phyloP scores from a whole-genome alignment of 2,113 vertebrate genomes.

The Oncorhynchus keta region DNA sequence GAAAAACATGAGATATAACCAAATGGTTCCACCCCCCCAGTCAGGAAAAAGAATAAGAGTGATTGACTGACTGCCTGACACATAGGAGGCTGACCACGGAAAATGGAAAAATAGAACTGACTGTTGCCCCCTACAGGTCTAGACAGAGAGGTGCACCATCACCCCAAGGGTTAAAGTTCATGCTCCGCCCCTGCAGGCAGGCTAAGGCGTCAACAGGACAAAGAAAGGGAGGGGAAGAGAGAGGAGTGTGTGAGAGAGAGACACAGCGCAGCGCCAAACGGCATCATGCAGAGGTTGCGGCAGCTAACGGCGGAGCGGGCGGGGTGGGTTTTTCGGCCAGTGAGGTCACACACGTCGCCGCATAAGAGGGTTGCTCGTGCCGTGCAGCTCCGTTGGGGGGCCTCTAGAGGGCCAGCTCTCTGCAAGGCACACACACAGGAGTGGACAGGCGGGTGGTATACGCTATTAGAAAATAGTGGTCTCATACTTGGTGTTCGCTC shows the following conservation, averaged over 20 bases:
- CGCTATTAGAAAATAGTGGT: slow-evolving; percentile 98
- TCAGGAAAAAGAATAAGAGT: slow-evolving; percentile 52
- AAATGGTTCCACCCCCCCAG: slow-evolving; percentile 71
- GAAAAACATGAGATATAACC: slow-evolving; percentile 73
- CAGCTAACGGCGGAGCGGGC: slow-evolving; percentile 9
- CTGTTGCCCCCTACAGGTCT: slow-evolving; percentile 75
- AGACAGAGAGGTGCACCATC: slow-evolving; percentile 69
- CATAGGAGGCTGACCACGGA: neutral
- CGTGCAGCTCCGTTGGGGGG: slow-evolving; percentile 56
- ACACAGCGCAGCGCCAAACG: slow-evolving; percentile 75
- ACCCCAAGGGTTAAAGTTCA: slow-evolving; percentile 67
- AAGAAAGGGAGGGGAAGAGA: slow-evolving; percentile 57
- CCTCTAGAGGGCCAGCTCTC: slow-evolving; percentile 78
- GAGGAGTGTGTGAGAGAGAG: slow-evolving; percentile 52
- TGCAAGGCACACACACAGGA: slow-evolving; percentile 94
- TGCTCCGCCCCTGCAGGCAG: slow-evolving; percentile 83
- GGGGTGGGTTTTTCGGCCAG: too few relatives aligned
- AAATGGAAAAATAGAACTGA: slow-evolving; percentile 34
- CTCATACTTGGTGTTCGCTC: slow-evolving; percentile 99
- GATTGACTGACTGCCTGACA: slow-evolving; percentile 49
- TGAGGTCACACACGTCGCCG: too few relatives aligned
- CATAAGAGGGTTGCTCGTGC: neutral
- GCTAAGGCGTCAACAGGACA: slow-evolving; percentile 61
- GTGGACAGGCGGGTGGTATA: slow-evolving; percentile 77
- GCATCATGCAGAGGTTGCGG: slow-evolving; percentile 81